Percentiles rank a stretch among this genome's conserved stretches.
These are phyloP conservation scores for Vulpes lagopus DNA, from an alignment of 2,113 vertebrate species.

Conservation along the genomic window DNA sequence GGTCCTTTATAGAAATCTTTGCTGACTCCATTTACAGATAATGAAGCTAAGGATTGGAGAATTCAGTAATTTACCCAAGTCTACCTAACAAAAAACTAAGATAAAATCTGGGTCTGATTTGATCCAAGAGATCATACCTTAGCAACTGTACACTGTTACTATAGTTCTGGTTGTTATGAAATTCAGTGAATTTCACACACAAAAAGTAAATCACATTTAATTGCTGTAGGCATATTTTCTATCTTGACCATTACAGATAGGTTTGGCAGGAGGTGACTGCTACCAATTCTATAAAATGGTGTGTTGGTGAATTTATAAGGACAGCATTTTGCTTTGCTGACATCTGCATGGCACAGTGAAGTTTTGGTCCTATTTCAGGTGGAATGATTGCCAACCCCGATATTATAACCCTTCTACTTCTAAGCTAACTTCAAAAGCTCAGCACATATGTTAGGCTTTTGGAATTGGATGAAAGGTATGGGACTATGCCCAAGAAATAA, in stretches of 20 bases:
- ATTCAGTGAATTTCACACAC: not conserved
- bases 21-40: not conserved
- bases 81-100: not conserved
- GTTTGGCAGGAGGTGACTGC: not conserved
- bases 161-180: not conserved
- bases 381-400: slow-evolving; percentile 1
- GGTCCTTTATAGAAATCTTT: not conserved
- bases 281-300: not conserved
- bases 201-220: not conserved
- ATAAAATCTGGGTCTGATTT: not conserved
- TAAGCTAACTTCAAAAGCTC: slow-evolving; percentile 69
- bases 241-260: not conserved
- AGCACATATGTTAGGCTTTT: slow-evolving; percentile 65
- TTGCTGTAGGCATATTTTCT: not conserved
- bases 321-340: slow-evolving; percentile 6
- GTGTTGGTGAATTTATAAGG: not conserved
- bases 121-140: not conserved
- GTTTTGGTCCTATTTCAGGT: slow-evolving; percentile 46
- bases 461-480: slow-evolving; percentile 69
- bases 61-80: not conserved
- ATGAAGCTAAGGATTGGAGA: not conserved
- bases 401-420: slow-evolving; percentile 55
- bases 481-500: slow-evolving; percentile 69
- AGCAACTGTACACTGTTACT: not conserved
- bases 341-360: not conserved